Percentiles rank a stretch among this genome's conserved stretches.
Conservation (phyloP, 2,797 vertebrate species). For the Chloroceryle inda region DNA sequence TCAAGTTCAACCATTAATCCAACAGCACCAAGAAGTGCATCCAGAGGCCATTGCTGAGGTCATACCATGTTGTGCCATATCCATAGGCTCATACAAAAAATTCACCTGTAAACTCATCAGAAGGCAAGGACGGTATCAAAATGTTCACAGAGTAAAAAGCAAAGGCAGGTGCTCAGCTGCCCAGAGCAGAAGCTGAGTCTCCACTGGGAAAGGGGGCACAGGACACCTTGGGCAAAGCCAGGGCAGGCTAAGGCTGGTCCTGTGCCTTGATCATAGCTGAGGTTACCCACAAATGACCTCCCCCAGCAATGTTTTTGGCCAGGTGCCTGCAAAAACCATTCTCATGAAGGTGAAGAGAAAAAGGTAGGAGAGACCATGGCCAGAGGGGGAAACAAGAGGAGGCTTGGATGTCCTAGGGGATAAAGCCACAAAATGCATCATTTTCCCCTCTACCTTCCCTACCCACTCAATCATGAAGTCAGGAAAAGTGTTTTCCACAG, state of each 20-base stretch:
- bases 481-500: background rate
- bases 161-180: accelerated
- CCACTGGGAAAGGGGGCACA: accelerated
- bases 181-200: background rate
- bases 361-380: background rate
- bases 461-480: accelerated
- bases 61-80: background rate
- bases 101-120: background rate
- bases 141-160: background rate
- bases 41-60: background rate
- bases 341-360: background rate
- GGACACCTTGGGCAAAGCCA: background rate
- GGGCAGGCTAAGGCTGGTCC: background rate
- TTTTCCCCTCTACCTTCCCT: background rate
- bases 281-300: background rate
- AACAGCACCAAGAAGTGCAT: background rate
- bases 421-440: background rate
- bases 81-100: background rate
- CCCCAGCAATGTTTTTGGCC: background rate
- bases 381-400: background rate
- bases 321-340: background rate
- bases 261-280: accelerated
- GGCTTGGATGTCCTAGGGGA: background rate
- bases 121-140: background rate
- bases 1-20: background rate